Percentiles rank a stretch among this genome's conserved stretches.
These are phyloP conservation scores for Tolypeutes matacus DNA, from an alignment of 2,797 vertebrate species.

Conservation along the genomic window DNA sequence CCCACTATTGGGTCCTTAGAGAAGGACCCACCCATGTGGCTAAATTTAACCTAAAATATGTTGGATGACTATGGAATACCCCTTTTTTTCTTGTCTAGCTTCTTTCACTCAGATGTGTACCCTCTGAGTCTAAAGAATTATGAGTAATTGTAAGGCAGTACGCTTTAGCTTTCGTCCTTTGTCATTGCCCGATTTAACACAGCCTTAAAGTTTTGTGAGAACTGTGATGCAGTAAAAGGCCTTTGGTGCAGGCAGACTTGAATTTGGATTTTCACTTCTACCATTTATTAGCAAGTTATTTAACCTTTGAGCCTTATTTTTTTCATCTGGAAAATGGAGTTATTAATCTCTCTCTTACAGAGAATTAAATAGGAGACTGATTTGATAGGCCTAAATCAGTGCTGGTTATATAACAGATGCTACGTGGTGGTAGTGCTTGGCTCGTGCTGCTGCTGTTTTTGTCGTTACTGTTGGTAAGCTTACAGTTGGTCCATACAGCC, in stretches of 20 bases:
- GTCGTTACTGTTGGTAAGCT: background rate
- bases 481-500: no score
- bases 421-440: background rate
- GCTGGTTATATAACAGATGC: background rate
- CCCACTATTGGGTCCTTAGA: background rate
- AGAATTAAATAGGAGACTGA: background rate
- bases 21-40: background rate
- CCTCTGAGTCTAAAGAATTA: slow-evolving; percentile 6
- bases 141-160: background rate
- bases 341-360: background rate
- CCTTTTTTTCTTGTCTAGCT: background rate
- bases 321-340: background rate
- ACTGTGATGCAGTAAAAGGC: background rate
- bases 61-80: background rate
- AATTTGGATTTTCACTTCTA: background rate
- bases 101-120: background rate
- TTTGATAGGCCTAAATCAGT: background rate
- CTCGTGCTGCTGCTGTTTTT: background rate
- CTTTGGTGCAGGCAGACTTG: background rate
- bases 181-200: background rate
- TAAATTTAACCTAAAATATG: background rate
- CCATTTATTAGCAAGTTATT: background rate
- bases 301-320: background rate
- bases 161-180: background rate
- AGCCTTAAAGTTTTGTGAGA: background rate